Evolutionary conservation across 2,888 invertebrate genomes (phyloP), one percentile per base, ranked within the genome.

Genomic region (Carpatolechia fugitivella): DNA sequence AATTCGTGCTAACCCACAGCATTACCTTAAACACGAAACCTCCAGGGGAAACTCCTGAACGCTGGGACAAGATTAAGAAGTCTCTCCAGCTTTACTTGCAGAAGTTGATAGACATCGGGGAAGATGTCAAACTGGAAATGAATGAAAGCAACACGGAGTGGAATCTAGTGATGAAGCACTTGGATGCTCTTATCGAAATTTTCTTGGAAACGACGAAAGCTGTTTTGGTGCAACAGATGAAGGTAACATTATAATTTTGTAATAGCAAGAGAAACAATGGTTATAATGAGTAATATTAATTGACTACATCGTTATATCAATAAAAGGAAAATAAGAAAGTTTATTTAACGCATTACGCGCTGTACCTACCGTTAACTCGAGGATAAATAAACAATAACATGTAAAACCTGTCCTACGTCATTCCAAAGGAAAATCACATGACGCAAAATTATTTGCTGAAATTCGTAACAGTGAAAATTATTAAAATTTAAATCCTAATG

Each of bases 141-240:
- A 91, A 90, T 54, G 90, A 91, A 56, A 83, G 72, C 31, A 70
- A 68, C 29, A 80, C 88, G 0, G 85, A 90, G 53, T 86, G 87
- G 85, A 72, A 57, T 35, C 61, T 90, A 47, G 84, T 84, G 2
- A 67, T 67, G 62, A 88, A 79, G 60, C 91, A 85, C 75, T 64
- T 92, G 56, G 88, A 90, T n/a, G 82, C 86, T 0, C 67, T 93
- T 54, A 89, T 92, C 33, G 89, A 84, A 29, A 90, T 91, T 38
- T 93, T 92, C 72, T 78, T 91, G 62, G 91, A 91, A 68, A 91
- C 92, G 0, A 92, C 92, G 0, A 92, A 92, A 64, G 90, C 89
- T 48, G 91, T 92, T 10, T 75, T 93, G 38, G 89, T 91, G 14
- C 90, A 91, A 63, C 92, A 92, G 68, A 91, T 92, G 80, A 91